Evolutionary conservation across 2,797 vertebrate species (phyloP), one percentile per base, ranked within the genome.

Genomic region (Anguilla obscura): DNA sequence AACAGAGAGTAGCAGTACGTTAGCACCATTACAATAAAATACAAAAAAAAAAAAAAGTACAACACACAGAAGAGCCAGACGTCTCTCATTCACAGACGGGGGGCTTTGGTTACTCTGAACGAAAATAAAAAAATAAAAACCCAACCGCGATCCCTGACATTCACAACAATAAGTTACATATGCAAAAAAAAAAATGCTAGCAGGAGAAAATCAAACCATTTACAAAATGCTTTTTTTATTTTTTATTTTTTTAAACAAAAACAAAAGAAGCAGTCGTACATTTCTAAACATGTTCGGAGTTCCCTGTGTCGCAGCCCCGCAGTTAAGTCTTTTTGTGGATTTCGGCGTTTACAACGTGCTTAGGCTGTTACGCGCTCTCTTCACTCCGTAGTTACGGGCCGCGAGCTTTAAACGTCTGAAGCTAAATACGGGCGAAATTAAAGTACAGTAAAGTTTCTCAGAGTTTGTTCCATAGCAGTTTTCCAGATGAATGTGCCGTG

Each of bases 1-100:
- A 95, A 94, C 92, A 90, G 94, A 93, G 94, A 93, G 91, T 83
- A 89, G 54, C 89, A n/a, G 85, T 60, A 89, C 45, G 40, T 40
- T 48, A 95, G 93, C 94, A 94, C 92, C 92, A 86, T 79, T 83
- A 45, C 16, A 84, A 40, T 40, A 3, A 40, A 40, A 40, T 40
- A 40, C 36, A 40, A 40, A 40, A 40, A 84, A 69, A 80, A 76
- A n/a, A 82, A 18, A 82, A 82, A 82, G 18, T 8, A 79, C 69
- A 10, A 74, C n/a, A 36, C n/a, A 36, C 10, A 76, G 3, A 14
- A 16, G 30, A 76, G 71, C 71, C 71, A 33, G 71, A 36, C 16
- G 3, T 79, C 33, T 18, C 27, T 79, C 33, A 40, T 18, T 82
- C 45, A 82, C 79, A 82, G 21, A 82, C 45, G 24, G 40, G 79